Percentiles rank a stretch among this genome's conserved stretches.
These are phyloP conservation scores for Ischnus inquisitorius DNA, from an alignment of 2,888 invertebrate species.

Conservation along the genomic window DNA sequence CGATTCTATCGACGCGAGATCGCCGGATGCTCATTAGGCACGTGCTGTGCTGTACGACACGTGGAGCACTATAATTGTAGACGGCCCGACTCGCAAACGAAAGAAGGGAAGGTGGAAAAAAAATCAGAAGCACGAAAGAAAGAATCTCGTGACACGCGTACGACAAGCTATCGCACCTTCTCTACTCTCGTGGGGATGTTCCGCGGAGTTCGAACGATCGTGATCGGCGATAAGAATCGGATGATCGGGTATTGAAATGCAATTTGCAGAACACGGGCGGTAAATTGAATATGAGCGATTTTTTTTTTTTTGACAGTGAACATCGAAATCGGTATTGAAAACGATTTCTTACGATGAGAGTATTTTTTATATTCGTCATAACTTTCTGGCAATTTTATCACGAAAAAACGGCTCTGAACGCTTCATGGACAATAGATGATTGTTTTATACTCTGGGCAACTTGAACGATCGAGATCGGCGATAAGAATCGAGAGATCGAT, in stretches of 20 bases:
- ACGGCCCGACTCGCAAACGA: not conserved
- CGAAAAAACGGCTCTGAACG: no score
- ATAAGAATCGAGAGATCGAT: no score
- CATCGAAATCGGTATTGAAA: no score
- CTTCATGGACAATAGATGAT: no score
- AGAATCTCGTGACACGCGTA: slow-evolving; percentile 44
- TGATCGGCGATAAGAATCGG: slow-evolving; percentile 25
- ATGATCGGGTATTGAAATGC: slow-evolving; percentile 1
- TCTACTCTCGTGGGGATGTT: not conserved
- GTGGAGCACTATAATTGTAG: slow-evolving; percentile 48
- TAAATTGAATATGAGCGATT: not conserved
- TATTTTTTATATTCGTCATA: no score
- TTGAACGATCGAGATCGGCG: no score
- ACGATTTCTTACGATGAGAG: no score
- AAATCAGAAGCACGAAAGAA: slow-evolving; percentile 16
- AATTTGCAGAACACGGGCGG: slow-evolving; percentile 19
- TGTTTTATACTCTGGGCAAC: no score
- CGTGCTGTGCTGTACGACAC: slow-evolving; percentile 33
- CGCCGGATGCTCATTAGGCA: slow-evolving; percentile 53
- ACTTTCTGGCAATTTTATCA: no score
- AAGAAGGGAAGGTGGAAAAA: not conserved
- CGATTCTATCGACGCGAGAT: slow-evolving; percentile 46
- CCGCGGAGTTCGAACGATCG: slow-evolving; percentile 4
- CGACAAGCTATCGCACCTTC: slow-evolving; percentile 25
- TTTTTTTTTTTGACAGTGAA: not conserved